Conservation (phyloP, 1,140 invertebrate genomes). For the Homarus americanus region DNA sequence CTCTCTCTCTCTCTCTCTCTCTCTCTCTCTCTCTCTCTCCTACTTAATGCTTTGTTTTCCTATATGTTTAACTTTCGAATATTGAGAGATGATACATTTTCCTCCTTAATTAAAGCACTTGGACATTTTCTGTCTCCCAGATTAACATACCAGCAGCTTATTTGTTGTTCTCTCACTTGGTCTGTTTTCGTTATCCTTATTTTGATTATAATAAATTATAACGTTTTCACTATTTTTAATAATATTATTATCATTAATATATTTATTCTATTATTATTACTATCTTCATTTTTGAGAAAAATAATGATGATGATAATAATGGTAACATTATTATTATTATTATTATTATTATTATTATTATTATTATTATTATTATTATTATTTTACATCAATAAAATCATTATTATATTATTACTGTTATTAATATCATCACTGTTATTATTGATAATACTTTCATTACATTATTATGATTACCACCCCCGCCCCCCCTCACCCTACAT, state of each 20-base stretch:
- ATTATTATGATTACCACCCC: no score
- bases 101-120: background rate
- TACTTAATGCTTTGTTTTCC: background rate
- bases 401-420: no score
- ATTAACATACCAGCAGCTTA: no score
- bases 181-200: background rate
- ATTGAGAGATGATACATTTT: background rate
- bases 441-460: no score
- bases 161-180: background rate
- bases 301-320: background rate
- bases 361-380: background rate
- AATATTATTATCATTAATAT: background rate
- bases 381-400: background rate
- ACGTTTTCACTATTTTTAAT: background rate
- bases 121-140: no score
- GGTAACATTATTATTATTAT: background rate
- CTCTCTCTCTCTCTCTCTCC: constrained; percentile 45
- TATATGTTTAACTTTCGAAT: background rate
- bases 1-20: background rate
- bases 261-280: background rate
- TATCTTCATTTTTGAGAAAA: background rate
- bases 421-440: no score
- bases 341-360: constrained; percentile 5
- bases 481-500: no score
- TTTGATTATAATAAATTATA: no score